Base-by-base conservation (phyloP, 2,113 vertebrate species). In the Ploceus nigricollis region DNA sequence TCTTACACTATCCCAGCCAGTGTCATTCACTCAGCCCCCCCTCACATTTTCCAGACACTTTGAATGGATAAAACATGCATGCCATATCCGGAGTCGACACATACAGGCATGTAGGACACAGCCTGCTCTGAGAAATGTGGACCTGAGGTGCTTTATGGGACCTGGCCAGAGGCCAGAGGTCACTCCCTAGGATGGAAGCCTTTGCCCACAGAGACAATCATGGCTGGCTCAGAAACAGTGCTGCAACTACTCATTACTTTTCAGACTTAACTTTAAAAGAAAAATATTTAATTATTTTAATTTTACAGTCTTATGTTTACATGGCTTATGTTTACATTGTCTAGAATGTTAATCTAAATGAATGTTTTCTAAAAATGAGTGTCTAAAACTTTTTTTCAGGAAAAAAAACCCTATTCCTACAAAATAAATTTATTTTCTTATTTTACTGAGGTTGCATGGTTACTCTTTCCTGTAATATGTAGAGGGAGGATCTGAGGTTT, bases 281-380 rank as follows among this genome's bases (percentile, higher is more conserved):
- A 70, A 78, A 87, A 51, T 73, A 89, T 27, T 90, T 65, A 42
- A 93, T 90, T 79, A 58, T 50, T 66, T 58, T 73, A 73, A 70
- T 87, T 70, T 64, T 70, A 64, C 7, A 39, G 47, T 47, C 40
- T 23, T 28, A 28, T 28, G 37, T 44, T 58, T 48, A 57, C 30
- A 27, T 51, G 45, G 30, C 8, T 47, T 76, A 9, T 69, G 28
- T 57, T 81, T 57, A 69, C 31, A 37, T 57, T 65, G 13, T 51
- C 93, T 60, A 40, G 22, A 70, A 70, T 54, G 13, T 30, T 89
- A 70, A 30, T 35, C 11, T 35, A 35, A 44, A 54, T 24, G 4
- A 47, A 39, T 54, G 14, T 31, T 79, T 92, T 75, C 61, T 70
- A 82, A 79, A 75, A n/a, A 35, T 1, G 0, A 61, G 18, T 56